These are phyloP conservation scores for Callospermophilus lateralis DNA, from an alignment of 2,113 vertebrate species.

Conservation along the genomic window DNA sequence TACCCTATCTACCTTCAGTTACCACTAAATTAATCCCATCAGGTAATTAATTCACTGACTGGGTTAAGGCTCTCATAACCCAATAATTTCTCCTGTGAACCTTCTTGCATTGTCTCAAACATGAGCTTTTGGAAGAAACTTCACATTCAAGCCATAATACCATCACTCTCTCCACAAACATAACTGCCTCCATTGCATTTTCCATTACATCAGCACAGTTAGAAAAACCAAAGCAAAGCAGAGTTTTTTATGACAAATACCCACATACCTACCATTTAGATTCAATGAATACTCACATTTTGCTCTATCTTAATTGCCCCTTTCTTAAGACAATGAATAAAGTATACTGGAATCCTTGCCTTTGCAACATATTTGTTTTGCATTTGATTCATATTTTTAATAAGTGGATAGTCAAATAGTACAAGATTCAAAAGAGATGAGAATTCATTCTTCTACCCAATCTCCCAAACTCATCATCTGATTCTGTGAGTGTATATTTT, in stretches of 20 bases:
- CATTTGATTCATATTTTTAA: not conserved
- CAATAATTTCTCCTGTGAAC: too few species aligned
- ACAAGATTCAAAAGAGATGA: not conserved
- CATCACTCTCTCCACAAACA: not conserved
- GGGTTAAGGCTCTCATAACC: too few species aligned
- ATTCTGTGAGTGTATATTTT: not conserved
- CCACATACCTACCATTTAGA: not conserved
- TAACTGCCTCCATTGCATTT: not conserved
- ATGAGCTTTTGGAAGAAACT: too few species aligned
- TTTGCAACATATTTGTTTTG: not conserved
- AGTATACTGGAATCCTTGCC: not conserved
- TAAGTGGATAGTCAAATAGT: not conserved
- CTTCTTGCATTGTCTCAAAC: too few species aligned
- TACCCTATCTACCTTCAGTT: too few species aligned
- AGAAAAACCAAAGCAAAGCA: not conserved
- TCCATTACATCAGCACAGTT: too few species aligned
- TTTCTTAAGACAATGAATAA: not conserved
- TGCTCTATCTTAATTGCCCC: not conserved
- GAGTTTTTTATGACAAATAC: not conserved
- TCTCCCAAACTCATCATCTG: accelerated
- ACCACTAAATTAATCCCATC: too few species aligned
- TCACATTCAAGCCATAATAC: too few species aligned
- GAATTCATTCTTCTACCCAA: not conserved
- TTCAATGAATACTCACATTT: not conserved
- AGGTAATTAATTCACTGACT: too few species aligned